Evolutionary conservation across 2,797 vertebrate genomes (phyloP).

Genomic region (Gymnothorax reevesii): DNA sequence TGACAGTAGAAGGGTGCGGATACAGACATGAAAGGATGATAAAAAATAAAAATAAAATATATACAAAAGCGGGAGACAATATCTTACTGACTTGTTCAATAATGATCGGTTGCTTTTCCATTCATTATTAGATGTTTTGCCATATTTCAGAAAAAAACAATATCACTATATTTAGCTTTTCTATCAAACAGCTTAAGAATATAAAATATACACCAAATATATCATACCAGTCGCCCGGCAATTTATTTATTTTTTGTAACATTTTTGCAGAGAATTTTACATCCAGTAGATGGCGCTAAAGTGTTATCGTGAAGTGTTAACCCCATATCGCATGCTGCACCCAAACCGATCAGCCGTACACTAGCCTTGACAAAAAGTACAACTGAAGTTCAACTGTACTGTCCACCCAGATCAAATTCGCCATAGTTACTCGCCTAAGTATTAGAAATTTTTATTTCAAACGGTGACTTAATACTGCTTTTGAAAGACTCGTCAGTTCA

Average conservation of each 20-base stretch:
- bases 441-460: neutral
- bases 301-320: conserved; percentile 38
- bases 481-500: neutral
- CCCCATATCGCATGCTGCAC: too few relatives aligned
- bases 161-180: neutral
- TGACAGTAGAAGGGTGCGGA: neutral
- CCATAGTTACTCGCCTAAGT: too few relatives aligned
- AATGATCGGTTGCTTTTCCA: neutral
- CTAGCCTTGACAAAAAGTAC: neutral
- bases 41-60: neutral
- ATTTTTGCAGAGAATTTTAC: neutral
- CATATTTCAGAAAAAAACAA: neutral
- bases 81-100: neutral
- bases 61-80: too few relatives aligned
- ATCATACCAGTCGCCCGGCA: neutral
- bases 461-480: neutral
- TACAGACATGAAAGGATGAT: neutral
- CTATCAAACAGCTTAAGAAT: neutral
- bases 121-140: neutral
- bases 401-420: neutral
- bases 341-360: neutral
- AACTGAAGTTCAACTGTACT: neutral
- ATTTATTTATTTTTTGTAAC: neutral
- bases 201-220: neutral
- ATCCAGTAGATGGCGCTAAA: conserved; percentile 71